A percentile compares a stretch with the other conserved stretches of the same genome.
phyloP scores from a whole-genome alignment of 2,888 invertebrate genomes.

The Cephus rjabovi region DNA sequence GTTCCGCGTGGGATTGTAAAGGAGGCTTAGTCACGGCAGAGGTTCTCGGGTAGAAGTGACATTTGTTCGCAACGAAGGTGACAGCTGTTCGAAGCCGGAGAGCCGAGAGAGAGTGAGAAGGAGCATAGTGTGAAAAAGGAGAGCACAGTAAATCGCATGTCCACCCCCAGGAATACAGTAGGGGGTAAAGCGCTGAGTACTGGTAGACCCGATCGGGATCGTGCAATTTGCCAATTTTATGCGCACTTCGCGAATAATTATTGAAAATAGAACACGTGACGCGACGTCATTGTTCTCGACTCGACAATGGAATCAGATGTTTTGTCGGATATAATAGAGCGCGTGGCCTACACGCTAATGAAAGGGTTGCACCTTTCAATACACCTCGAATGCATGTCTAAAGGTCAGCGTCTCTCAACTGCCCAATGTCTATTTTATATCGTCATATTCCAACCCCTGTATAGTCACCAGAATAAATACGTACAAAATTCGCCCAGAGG shows the following conservation, averaged over 20 bases:
- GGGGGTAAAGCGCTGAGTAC: neutral
- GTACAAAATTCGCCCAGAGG: neutral
- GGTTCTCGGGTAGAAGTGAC: neutral
- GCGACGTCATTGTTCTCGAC: constrained; percentile 46
- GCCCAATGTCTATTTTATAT: neutral
- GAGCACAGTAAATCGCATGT: neutral
- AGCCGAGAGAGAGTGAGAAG: neutral
- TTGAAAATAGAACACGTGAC: constrained; percentile 60
- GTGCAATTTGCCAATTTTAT: constrained; percentile 60
- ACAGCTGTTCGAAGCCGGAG: neutral
- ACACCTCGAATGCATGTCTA: constrained; percentile 43
- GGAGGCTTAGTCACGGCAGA: neutral
- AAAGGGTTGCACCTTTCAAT: constrained; percentile 64
- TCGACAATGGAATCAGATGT: constrained; percentile 63
- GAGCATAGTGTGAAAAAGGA: neutral
- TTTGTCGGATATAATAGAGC: constrained; percentile 62
- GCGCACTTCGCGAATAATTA: constrained; percentile 52
- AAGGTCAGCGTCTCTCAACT: constrained; percentile 31
- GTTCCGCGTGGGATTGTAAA: neutral
- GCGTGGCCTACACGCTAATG: constrained; percentile 64
- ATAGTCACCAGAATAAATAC: neutral
- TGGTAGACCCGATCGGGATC: constrained; percentile 22
- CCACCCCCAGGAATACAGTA: neutral
- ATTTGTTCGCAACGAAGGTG: neutral
- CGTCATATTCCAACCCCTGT: neutral